A percentile compares a stretch with the other conserved stretches of the same genome.
phyloP scores from a whole-genome alignment of 2,113 vertebrate genomes.

The Danionella cerebrum region DNA sequence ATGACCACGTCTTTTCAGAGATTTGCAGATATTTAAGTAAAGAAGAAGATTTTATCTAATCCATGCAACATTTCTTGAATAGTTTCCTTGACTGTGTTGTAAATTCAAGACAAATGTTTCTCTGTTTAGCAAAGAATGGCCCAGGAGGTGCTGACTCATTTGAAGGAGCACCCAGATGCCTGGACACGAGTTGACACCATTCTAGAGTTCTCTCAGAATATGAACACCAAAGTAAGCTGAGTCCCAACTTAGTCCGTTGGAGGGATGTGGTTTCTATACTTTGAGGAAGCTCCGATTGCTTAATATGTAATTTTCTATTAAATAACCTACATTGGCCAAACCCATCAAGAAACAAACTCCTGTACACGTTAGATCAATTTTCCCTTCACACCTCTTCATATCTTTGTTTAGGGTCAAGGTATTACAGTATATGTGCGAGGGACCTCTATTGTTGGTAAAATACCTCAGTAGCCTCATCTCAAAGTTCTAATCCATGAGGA shows the following conservation, averaged over 20 bases:
- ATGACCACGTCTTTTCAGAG: too few relatives aligned
- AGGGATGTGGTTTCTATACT: constrained; percentile 67
- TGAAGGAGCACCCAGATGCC: constrained; percentile 97
- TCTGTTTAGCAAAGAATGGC: constrained; percentile 96
- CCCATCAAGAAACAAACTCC: background rate
- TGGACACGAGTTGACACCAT: constrained; percentile 99
- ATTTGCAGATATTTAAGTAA: too few relatives aligned
- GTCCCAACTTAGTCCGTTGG: constrained; percentile 46
- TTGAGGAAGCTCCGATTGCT: constrained; percentile 72
- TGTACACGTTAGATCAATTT: background rate
- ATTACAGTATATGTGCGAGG: constrained; percentile 17
- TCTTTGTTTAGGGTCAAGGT: background rate
- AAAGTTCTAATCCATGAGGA: background rate
- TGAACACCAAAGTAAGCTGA: constrained; percentile 99
- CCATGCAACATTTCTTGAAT: too few relatives aligned
- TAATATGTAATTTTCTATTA: too few relatives aligned
- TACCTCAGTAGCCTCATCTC: background rate
- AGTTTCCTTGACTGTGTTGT: too few relatives aligned
- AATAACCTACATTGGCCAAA: too few relatives aligned
- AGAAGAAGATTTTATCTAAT: too few relatives aligned
- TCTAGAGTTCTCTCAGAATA: constrained; percentile 98
- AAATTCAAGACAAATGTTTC: background rate
- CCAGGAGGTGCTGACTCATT: constrained; percentile 96
- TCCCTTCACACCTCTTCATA: background rate
- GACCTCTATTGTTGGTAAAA: constrained; percentile 16